These are phyloP conservation scores for Poeciliopsis prolifica DNA, from an alignment of 2,113 vertebrate genomes.

Conservation along the genomic window DNA sequence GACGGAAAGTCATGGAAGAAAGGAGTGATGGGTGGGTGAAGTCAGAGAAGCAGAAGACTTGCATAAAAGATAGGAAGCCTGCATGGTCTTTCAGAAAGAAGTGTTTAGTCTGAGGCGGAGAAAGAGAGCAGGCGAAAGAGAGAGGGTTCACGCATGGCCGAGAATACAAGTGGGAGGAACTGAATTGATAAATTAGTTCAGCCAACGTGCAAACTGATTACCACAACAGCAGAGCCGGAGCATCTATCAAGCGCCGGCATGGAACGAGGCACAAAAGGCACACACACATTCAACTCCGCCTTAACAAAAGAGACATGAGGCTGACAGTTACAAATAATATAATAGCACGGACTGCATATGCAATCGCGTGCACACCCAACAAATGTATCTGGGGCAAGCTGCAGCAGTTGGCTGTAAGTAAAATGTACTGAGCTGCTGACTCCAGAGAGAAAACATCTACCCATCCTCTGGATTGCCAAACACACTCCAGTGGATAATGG, in stretches of 20 bases:
- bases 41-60: constrained; percentile 60
- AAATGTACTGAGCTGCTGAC: constrained; percentile 80
- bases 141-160: constrained; percentile 67
- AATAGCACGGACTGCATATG: constrained; percentile 50
- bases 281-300: constrained; percentile 28
- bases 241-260: constrained; percentile 64
- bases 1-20: constrained; percentile 41
- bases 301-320: constrained; percentile 58
- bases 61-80: constrained; percentile 70
- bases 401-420: constrained; percentile 77
- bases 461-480: constrained; percentile 73
- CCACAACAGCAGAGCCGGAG: constrained; percentile 68
- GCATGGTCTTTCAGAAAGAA: constrained; percentile 48
- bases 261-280: constrained; percentile 49
- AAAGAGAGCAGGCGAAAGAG: constrained; percentile 26
- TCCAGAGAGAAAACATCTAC: constrained; percentile 74
- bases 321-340: constrained; percentile 59
- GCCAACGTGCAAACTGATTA: constrained; percentile 78
- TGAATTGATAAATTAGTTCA: constrained; percentile 81
- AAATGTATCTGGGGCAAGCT: constrained; percentile 73
- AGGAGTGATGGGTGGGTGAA: constrained; percentile 25
- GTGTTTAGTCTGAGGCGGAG: constrained; percentile 58
- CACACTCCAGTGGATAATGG: constrained; percentile 69
- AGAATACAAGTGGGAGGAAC: constrained; percentile 76
- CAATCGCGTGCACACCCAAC: constrained; percentile 38